phyloP scores from a whole-genome alignment of 2,797 vertebrate genomes.

The Otolemur crassicaudatus region DNA sequence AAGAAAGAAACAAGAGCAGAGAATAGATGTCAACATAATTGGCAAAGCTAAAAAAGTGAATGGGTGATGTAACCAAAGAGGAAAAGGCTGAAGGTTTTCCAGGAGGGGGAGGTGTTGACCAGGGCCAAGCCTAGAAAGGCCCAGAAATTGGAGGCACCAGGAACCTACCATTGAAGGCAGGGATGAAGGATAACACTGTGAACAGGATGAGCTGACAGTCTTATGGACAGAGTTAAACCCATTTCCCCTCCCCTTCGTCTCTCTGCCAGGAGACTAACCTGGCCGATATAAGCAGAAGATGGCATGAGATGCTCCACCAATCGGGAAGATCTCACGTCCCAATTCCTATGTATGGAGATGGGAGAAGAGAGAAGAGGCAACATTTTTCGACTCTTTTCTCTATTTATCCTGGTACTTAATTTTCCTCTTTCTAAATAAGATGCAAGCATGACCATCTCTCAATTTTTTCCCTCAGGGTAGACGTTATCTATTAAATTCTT shows the following conservation, averaged over 20 bases:
- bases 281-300: background rate
- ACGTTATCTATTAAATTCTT: background rate
- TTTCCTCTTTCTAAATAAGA: background rate
- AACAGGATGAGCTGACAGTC: too few species aligned
- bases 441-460: background rate
- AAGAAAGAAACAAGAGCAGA: too few species aligned
- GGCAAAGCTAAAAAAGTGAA: background rate
- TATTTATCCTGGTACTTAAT: background rate
- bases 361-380: background rate
- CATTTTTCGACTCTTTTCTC: background rate
- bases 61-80: background rate
- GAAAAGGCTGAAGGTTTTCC: background rate
- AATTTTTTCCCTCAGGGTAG: background rate
- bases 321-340: background rate
- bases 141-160: background rate
- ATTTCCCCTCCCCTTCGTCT: background rate
- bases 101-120: background rate
- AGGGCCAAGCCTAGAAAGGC: background rate
- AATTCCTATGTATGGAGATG: background rate
- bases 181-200: background rate
- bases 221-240: background rate
- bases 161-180: accelerated
- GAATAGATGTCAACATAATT: background rate
- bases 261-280: background rate
- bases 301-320: background rate